phyloP scores from a whole-genome alignment of 2,888 invertebrate genomes.

The Cartodere bifasciata region DNA sequence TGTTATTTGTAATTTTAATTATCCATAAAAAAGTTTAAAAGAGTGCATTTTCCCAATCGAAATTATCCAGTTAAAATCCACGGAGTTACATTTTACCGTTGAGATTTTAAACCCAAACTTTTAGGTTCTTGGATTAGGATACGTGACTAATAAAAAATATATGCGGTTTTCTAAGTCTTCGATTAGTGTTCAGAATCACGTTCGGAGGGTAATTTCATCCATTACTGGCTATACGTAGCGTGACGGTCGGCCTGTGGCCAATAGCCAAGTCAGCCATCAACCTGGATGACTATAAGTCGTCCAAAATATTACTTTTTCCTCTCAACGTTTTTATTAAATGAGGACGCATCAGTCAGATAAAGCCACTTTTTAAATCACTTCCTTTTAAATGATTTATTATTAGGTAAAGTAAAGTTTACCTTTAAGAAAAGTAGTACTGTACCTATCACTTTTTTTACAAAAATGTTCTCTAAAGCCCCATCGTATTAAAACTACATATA shows the following conservation, averaged over 20 bases:
- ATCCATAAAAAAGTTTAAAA: neutral
- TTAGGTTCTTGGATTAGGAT: slow-evolving; percentile 20
- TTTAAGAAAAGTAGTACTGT: too few relatives aligned
- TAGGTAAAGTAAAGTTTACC: too few relatives aligned
- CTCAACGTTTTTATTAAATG: too few relatives aligned
- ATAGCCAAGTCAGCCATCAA: slow-evolving; percentile 16
- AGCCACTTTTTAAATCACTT: too few relatives aligned
- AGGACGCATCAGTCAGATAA: too few relatives aligned
- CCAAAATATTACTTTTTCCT: slow-evolving; percentile 14
- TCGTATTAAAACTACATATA: too few relatives aligned
- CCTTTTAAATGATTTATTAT: too few relatives aligned
- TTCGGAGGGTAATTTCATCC: slow-evolving; percentile 28
- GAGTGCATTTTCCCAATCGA: neutral
- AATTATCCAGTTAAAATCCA: slow-evolving; percentile 5
- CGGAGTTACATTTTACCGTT: slow-evolving; percentile 6
- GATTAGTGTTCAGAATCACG: slow-evolving; percentile 32
- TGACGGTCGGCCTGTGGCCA: neutral
- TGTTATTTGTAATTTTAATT: too few relatives aligned
- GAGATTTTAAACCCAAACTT: slow-evolving; percentile 19
- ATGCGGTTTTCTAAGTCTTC: slow-evolving; percentile 32
- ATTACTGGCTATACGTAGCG: slow-evolving; percentile 19
- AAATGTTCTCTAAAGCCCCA: too few relatives aligned
- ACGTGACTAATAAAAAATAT: slow-evolving; percentile 35
- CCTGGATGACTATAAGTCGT: slow-evolving; percentile 21
- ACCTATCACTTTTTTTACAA: too few relatives aligned